Percentiles rank a stretch among this genome's conserved stretches.
Evolutionary conservation across 2,888 invertebrate genomes (phyloP).

Genomic region (Oxystoma pomonae): DNA sequence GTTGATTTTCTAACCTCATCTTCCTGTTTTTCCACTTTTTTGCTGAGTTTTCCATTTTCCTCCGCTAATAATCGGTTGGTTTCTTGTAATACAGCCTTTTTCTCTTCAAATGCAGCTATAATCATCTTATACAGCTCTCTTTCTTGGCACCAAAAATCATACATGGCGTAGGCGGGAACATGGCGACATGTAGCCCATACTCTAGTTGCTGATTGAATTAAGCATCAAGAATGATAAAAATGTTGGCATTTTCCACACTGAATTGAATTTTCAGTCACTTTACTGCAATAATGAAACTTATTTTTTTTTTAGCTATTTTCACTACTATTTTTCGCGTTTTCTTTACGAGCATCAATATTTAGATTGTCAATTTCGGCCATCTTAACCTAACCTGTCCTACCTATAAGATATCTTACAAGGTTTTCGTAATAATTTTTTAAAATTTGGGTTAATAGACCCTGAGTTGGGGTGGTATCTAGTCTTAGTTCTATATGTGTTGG

Average conservation of each 20-base stretch:
- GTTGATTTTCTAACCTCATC: not conserved
- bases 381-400: too few relatives aligned
- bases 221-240: not conserved
- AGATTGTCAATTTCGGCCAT: too few relatives aligned
- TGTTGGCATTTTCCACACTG: not conserved
- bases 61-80: not conserved
- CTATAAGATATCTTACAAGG: too few relatives aligned
- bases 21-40: not conserved
- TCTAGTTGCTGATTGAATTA: not conserved
- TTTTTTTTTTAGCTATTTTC: too few relatives aligned
- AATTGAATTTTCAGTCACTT: not conserved
- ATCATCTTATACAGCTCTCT: not conserved
- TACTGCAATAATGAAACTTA: too few relatives aligned
- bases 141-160: not conserved
- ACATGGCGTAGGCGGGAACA: not conserved
- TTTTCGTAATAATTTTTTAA: too few relatives aligned
- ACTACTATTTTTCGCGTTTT: too few relatives aligned
- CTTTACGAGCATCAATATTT: too few relatives aligned
- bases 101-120: not conserved
- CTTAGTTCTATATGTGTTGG: too few relatives aligned
- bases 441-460: too few relatives aligned
- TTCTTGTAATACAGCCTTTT: not conserved
- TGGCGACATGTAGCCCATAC: not conserved
- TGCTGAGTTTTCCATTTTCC: not conserved
- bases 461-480: too few relatives aligned